Evolutionary conservation across 2,113 vertebrate genomes (phyloP), one percentile per base, ranked within the genome.

Genomic region (Poecilia latipinna): DNA sequence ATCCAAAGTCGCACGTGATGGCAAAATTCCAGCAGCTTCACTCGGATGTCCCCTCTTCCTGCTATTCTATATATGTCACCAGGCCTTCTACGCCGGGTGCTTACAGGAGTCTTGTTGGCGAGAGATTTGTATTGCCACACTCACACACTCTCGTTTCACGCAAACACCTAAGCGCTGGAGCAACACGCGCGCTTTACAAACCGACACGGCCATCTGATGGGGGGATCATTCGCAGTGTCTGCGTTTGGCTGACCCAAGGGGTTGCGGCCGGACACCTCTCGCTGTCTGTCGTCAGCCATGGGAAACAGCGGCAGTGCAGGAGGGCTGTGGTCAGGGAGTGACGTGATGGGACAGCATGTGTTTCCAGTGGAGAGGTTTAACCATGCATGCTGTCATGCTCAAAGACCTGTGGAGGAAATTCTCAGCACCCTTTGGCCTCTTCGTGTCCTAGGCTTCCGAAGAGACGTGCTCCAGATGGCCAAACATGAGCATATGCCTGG

Each of bases 11-110:
- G 4, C 87, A 89, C 89, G 72, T 82, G 64, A 86, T 87, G 84
- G 75, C 71, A 63, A 75, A 70, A 82, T 83, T 86, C 74, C 87
- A 82, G 67, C 71, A 66, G 65, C 68, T 68, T 72, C 75, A 78
- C 82, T 89, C 83, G 77, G 86, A 94, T 90, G 86, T 89, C 87
- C 89, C 74, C 68, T 90, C 74, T 93, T 94, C 90, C 92, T 93
- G 90, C 90, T 75, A 89, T 93, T 93, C 88, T 92, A 86, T 89
- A 90, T 83, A 79, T 92, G 90, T 94, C 92, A 93, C 88, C 90
- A 88, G 80, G 79, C 70, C 75, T 88, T 80, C 82, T 71, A 51
- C 10, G 68, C 4, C 54, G 63, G 74, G 71, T 70, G 78, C 85
- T 88, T 88, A 78, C 86, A 89, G 88, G 91, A 90, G 75, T 65